Evolutionary conservation across 2,113 vertebrate species (phyloP), one percentile per base, ranked within the genome.

Genomic region (Sceloporus undulatus): DNA sequence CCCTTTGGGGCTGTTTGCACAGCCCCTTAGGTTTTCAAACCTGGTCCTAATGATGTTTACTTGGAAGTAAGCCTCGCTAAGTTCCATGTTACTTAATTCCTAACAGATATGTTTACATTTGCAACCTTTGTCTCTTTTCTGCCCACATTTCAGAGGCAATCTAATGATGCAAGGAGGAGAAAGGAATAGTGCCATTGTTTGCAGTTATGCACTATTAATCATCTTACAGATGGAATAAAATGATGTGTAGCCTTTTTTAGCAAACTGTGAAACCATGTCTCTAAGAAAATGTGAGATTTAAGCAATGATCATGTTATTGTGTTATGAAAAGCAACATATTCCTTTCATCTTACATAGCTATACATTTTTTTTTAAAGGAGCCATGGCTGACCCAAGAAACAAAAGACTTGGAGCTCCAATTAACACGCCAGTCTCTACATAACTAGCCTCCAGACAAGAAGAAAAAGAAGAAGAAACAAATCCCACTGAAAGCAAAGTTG

Each of bases 351-450:
- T 83, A 48, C 1, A 34, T 0, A 79, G n/a, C 13, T 74, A 16
- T 0, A 40, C 48, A 4, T 48, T 48, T 48, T 48, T 48, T 48
- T 48, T 48, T 4, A 48, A 48, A 4, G 23, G 0, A 8, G 74
- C 1, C 2, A 48, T 23, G 76, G 6, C 1, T 27, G 62, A 68
- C 29, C 87, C 86, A 83, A 68, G 38, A 77, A 86, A 87, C 0
- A 11, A 84, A 84, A 29, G 16, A 9, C 27, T 84, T 13, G 76
- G 29, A 65, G 56, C 90, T 89, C 74, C 56, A 89, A 79, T 90
- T 87, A 93, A 79, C 56, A 18, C 29, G 4, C 83, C 80, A 13
- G 23, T 94, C 52, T 91, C 62, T 75, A 65, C 25, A 79, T 70
- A 82, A 91, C 14, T 21, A 27, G 23, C 9, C 59, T 88, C 62